These are phyloP conservation scores for Diuraphis noxia DNA, from an alignment of 1,140 invertebrate species.

Conservation along the genomic window DNA sequence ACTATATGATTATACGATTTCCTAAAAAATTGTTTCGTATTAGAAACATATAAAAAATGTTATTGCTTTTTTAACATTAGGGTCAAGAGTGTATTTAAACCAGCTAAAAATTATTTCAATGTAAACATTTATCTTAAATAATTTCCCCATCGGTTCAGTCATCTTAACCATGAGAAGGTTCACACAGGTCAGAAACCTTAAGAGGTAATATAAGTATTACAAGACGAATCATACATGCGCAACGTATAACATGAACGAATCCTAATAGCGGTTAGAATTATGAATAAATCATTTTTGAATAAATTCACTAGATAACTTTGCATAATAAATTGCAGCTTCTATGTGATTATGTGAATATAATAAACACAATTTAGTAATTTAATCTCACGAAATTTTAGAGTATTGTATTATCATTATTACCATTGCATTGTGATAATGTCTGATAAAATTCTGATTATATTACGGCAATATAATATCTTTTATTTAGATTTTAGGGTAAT, in stretches of 20 bases:
- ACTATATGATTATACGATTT: background rate
- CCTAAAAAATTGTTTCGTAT: background rate
- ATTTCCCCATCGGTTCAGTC: background rate
- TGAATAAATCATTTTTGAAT: slow-evolving; percentile 21
- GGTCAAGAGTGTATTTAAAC: background rate
- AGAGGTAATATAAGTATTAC: background rate
- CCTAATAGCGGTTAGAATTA: background rate
- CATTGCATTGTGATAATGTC: background rate
- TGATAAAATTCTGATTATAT: background rate
- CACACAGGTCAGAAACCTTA: slow-evolving; percentile 17
- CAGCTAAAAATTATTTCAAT: background rate
- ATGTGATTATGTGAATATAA: background rate
- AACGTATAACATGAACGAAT: background rate
- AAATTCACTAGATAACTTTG: background rate
- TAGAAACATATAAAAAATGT: background rate
- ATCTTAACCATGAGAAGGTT: slow-evolving; percentile 15
- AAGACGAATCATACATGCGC: background rate
- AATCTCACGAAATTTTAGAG: background rate
- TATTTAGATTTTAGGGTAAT: background rate
- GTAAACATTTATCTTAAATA: slow-evolving; percentile 20
- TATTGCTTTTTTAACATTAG: background rate
- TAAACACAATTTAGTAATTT: background rate
- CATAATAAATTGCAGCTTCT: background rate
- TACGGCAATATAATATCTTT: background rate
- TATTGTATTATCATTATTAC: background rate